Evolutionary conservation across 1,140 invertebrate genomes (phyloP), one percentile per base, ranked within the genome.

Genomic region (Cyclargus thomasi): DNA sequence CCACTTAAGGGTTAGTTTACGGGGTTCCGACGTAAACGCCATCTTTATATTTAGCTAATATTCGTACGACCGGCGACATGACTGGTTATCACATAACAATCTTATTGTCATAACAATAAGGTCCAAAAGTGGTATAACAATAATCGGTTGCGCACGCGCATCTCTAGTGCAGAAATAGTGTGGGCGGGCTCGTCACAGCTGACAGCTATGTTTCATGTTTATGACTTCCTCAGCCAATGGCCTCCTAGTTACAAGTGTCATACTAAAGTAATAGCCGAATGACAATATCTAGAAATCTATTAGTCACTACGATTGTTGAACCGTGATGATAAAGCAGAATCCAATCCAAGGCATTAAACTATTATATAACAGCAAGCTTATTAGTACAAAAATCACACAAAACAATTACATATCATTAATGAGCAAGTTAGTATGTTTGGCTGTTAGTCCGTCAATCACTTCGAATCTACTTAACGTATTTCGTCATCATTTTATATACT

Each of bases 211-310:
- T 81, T 72, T 77, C 73, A 72, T 79, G 80, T 87, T 89, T 89
- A 89, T 83, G 83, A 89, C 86, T 89, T 89, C 86, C 86, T 85
- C 86, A 84, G 85, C 85, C 85, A 86, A 81, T 82, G 83, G 82
- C 85, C 85, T 83, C 80, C 66, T 62, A 36, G 69, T 23, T 64
- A 7, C 55, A 17, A 59, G 55, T 59, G 55, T 59, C 55, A 59
- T 59, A 18, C 55, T 14, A 47, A 47, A 47, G 63, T 10, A 8
- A 39, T 39, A 29, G 29, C 63, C 63, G 35, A 69, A 57, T 66
- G 18, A 21, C 59, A 57, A 62, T 63, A 62, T 63, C 64, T 70
- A 62, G 69, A 64, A 29, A n/a, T 57, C 39, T 35, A 65, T 14
- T 65, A 35, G 39, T 47, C 62, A 35, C 22, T 14, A 10, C 29